These are phyloP conservation scores for Spodoptera picta DNA, from an alignment of 2,888 invertebrate species.

Conservation along the genomic window DNA sequence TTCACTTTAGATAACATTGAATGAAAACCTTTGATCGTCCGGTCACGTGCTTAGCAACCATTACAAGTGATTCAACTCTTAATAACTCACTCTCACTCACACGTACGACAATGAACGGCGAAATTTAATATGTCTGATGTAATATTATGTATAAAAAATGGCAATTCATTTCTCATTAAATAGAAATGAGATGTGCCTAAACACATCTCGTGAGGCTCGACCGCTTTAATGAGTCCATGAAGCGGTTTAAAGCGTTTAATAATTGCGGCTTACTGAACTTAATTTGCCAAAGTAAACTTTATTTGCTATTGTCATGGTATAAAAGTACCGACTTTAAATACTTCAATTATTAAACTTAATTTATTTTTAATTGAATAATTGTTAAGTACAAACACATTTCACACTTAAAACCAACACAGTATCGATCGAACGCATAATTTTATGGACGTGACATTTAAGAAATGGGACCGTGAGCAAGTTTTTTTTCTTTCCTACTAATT, in stretches of 20 bases:
- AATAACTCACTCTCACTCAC: constrained; percentile 54
- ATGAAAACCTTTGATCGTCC: constrained; percentile 18
- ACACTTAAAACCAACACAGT: constrained; percentile 6
- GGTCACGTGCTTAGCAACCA: constrained; percentile 51
- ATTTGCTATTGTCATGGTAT: background rate
- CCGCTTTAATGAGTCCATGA: constrained; percentile 20
- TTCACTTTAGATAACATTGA: constrained; percentile 6
- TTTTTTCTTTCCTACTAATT: constrained; percentile 40
- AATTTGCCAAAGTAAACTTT: constrained; percentile 4
- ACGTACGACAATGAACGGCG: constrained; percentile 48
- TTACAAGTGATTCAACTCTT: constrained; percentile 54
- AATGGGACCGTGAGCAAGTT: constrained; percentile 17
- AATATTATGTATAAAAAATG: constrained; percentile 42
- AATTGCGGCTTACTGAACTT: constrained; percentile 17
- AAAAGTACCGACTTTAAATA: too few relatives aligned
- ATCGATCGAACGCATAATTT: constrained; percentile 12
- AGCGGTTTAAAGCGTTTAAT: constrained; percentile 14
- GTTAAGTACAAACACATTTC: constrained; percentile 1
- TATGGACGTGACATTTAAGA: constrained; percentile 15
- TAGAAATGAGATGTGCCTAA: constrained; percentile 39
- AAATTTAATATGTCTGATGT: constrained; percentile 57
- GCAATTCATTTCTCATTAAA: constrained; percentile 50
- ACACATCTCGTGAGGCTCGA: constrained; percentile 4
- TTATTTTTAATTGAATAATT: constrained; percentile 4
- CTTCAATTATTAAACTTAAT: too few relatives aligned